These are phyloP conservation scores for Cephus runcator DNA, from an alignment of 2,888 invertebrate species.

Conservation along the genomic window DNA sequence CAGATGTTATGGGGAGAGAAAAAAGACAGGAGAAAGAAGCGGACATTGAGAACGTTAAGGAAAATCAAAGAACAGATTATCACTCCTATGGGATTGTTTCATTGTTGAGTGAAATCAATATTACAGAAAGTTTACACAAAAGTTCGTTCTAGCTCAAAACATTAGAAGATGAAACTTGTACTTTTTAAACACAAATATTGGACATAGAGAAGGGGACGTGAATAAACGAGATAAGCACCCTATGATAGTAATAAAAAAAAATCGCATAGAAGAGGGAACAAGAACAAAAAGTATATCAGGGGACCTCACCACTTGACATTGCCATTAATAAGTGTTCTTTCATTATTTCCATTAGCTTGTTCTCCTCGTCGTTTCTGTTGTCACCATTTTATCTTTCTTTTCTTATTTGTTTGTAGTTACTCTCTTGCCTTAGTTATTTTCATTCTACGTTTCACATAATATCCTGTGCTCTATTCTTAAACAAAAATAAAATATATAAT, in stretches of 20 bases:
- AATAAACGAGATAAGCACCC: neutral
- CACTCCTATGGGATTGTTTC: neutral
- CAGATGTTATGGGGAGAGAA: neutral
- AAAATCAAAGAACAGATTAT: neutral
- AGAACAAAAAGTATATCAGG: slow-evolving; percentile 1
- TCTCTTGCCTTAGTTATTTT: neutral
- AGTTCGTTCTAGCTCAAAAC: neutral
- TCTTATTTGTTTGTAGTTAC: slow-evolving; percentile 4
- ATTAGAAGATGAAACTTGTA: neutral
- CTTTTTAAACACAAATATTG: neutral
- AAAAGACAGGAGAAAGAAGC: too few species aligned
- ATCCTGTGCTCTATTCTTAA: slow-evolving; percentile 36
- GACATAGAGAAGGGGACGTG: neutral
- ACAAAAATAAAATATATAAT: slow-evolving; percentile 42
- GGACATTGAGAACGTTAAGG: neutral
- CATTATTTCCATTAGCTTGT: neutral
- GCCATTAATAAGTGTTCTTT: neutral
- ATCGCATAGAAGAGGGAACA: slow-evolving; percentile 3
- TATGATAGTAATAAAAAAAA: slow-evolving; percentile 1
- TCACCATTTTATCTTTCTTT: neutral
- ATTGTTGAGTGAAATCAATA: neutral
- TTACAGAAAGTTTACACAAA: neutral
- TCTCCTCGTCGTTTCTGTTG: neutral
- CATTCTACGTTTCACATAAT: slow-evolving; percentile 15
- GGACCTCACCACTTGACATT: neutral